phyloP scores from a whole-genome alignment of 2,888 invertebrate species.

The Meliscaeva auricollis region DNA sequence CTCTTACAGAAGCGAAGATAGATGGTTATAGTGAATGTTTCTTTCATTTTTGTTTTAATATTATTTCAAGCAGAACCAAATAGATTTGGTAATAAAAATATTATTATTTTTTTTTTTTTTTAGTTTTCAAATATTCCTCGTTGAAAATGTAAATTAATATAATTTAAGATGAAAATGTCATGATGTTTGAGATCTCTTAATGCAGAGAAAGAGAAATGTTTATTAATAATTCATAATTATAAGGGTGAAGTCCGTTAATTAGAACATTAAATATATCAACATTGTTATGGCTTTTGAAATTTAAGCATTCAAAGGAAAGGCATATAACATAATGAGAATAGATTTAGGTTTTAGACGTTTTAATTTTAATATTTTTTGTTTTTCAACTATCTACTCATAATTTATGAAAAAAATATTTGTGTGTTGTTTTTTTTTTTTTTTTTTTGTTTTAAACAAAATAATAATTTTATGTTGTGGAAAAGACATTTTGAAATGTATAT shows the following conservation, averaged over 20 bases:
- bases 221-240: conserved; percentile 35
- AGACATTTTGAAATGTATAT: neutral
- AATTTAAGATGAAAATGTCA: conserved; percentile 30
- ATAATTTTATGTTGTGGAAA: neutral
- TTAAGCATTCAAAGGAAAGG: neutral
- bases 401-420: neutral
- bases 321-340: neutral
- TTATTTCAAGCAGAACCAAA: conserved; percentile 62
- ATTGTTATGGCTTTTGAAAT: conserved; percentile 18
- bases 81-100: conserved; percentile 55
- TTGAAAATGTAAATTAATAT: conserved; percentile 30
- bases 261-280: conserved; percentile 37
- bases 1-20: neutral
- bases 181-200: conserved; percentile 5
- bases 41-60: conserved; percentile 32
- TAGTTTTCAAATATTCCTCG: conserved; percentile 44
- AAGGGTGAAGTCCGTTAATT: conserved; percentile 56
- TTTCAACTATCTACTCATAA: neutral
- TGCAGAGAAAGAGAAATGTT: conserved; percentile 13
- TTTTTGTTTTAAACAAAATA: neutral
- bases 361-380: too few species aligned
- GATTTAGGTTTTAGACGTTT: neutral
- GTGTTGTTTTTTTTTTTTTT: neutral
- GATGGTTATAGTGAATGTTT: conserved; percentile 34
- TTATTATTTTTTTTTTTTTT: conserved; percentile 15